Evolutionary conservation across 2,797 vertebrate species (phyloP).

Genomic region (Halcyon smyrnensis): DNA sequence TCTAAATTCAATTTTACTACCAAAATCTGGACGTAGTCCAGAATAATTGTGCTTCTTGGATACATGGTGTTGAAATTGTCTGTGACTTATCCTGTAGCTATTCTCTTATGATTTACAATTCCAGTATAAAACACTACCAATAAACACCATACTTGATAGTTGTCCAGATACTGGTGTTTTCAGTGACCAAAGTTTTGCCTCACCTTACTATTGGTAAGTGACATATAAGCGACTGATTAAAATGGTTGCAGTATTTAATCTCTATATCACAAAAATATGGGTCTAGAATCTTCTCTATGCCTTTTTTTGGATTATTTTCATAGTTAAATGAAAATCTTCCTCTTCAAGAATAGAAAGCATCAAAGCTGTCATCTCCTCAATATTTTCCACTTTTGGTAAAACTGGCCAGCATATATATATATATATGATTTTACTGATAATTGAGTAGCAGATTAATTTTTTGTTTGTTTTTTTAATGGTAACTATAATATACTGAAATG

Average conservation of each 20-base stretch:
- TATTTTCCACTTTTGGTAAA: neutral
- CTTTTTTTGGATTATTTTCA: neutral
- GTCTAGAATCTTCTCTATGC: neutral
- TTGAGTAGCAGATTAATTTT: neutral
- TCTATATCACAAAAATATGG: neutral
- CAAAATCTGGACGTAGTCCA: slow-evolving; percentile 13
- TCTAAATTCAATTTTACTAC: slow-evolving; percentile 14
- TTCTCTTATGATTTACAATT: neutral
- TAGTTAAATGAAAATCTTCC: neutral
- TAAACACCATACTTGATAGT: neutral
- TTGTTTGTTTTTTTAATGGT: neutral
- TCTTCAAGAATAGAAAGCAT: neutral
- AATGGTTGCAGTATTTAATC: neutral
- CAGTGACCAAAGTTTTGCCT: neutral
- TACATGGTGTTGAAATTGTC: neutral
- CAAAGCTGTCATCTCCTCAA: neutral
- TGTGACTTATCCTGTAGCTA: neutral
- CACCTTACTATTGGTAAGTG: neutral
- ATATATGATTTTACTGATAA: neutral
- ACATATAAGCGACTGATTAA: neutral
- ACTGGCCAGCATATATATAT: neutral
- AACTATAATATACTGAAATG: neutral
- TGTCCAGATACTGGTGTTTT: neutral
- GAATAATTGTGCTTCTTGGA: slow-evolving; percentile 1
- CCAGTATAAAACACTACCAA: neutral